A percentile compares a stretch with the other conserved stretches of the same genome.
Conservation (phyloP, 2,113 vertebrate genomes). For the Urocitellus parryii region DNA sequence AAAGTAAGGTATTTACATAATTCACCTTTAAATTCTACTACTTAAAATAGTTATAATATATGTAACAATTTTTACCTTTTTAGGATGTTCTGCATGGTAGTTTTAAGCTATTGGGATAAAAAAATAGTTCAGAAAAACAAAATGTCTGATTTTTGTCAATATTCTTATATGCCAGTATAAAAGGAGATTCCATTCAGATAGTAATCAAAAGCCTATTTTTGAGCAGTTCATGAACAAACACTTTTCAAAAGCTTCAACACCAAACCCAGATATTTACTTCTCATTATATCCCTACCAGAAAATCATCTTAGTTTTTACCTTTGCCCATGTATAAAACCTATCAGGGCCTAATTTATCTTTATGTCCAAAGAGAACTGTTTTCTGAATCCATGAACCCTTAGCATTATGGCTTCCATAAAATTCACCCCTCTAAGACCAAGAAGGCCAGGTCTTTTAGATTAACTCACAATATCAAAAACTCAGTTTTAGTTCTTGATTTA, state of each 20-base stretch:
- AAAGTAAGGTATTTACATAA: slow-evolving; percentile 21
- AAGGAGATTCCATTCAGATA: background rate
- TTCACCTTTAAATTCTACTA: background rate
- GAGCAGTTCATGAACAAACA: slow-evolving; percentile 91
- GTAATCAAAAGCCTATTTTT: slow-evolving; percentile 92
- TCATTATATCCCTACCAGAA: slow-evolving; percentile 92
- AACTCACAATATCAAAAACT: slow-evolving; percentile 93
- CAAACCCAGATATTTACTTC: slow-evolving; percentile 91
- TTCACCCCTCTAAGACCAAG: slow-evolving; percentile 93
- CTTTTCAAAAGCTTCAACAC: slow-evolving; percentile 92
- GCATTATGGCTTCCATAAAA: slow-evolving; percentile 96
- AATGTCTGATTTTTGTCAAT: slow-evolving; percentile 6
- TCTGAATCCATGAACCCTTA: slow-evolving; percentile 93
- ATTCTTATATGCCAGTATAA: slow-evolving; percentile 40
- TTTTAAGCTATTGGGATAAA: slow-evolving; percentile 64
- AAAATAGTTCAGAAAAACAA: slow-evolving; percentile 62
- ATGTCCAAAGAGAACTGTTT: slow-evolving; percentile 94
- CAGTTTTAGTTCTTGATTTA: slow-evolving; percentile 91
- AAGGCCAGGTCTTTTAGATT: slow-evolving; percentile 93
- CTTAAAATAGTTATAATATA: slow-evolving; percentile 51
- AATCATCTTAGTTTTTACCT: slow-evolving; percentile 95
- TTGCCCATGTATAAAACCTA: slow-evolving; percentile 93
- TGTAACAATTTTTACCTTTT: background rate
- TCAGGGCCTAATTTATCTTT: slow-evolving; percentile 94
- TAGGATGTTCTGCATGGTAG: background rate